These are phyloP conservation scores for Todus mexicanus DNA, from an alignment of 2,797 vertebrate species.

Conservation along the genomic window DNA sequence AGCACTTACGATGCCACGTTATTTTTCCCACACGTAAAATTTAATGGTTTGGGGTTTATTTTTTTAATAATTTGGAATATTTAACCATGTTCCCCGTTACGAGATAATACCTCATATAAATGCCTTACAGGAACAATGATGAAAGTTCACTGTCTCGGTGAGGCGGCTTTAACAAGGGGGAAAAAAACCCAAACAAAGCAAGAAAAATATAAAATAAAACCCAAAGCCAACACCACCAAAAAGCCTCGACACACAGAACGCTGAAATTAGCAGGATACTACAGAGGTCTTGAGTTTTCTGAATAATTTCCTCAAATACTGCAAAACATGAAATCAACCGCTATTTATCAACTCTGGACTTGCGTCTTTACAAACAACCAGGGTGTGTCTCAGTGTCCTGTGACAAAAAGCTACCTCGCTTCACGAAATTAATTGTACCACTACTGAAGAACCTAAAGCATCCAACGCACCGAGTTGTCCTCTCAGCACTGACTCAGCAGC, in stretches of 20 bases:
- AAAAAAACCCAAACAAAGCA: not conserved
- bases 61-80: not conserved
- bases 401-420: not conserved
- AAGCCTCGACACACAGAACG: not conserved
- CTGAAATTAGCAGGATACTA: not conserved
- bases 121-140: not conserved
- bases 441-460: not conserved
- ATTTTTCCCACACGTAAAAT: not conserved
- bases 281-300: not conserved
- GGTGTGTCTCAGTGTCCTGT: not conserved
- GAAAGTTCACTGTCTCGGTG: not conserved
- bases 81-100: not conserved
- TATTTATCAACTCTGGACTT: not conserved
- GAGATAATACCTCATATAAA: not conserved
- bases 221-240: not conserved
- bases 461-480: not conserved
- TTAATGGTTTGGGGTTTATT: not conserved
- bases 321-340: accelerated
- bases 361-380: not conserved
- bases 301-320: not conserved
- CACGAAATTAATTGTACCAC: not conserved
- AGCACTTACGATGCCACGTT: not conserved
- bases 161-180: not conserved
- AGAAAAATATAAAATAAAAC: not conserved
- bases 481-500: not conserved